Conservation (phyloP, 2,888 invertebrate genomes). For the Siphlonurus alternatus region DNA sequence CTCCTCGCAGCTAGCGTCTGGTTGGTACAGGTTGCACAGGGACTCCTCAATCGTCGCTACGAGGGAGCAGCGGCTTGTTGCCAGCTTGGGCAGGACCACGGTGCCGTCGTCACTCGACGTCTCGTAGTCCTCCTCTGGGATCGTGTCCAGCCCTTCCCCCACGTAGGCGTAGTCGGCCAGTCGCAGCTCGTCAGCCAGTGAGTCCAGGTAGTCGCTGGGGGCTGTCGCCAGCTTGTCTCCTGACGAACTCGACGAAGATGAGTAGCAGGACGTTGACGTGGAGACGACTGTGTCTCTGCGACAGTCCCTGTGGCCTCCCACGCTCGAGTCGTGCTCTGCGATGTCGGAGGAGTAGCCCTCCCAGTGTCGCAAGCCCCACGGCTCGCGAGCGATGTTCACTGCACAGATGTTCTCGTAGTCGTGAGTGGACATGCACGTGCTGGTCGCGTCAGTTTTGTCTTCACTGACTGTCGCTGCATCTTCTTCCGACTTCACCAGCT, state of each 20-base stretch:
- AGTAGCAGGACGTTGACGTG: constrained; percentile 26
- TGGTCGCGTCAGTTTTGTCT: neutral
- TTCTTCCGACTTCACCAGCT: constrained; percentile 2
- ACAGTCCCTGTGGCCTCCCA: constrained; percentile 32
- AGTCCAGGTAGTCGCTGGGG: constrained; percentile 34
- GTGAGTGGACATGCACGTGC: constrained; percentile 32
- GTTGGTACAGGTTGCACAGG: constrained; percentile 31
- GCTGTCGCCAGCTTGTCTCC: constrained; percentile 14
- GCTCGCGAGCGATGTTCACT: constrained; percentile 43
- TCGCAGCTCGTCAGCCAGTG: constrained; percentile 30
- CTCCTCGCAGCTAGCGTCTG: neutral
- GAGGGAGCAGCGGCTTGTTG: constrained; percentile 35
- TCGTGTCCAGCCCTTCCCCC: constrained; percentile 31
- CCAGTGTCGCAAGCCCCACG: constrained; percentile 47
- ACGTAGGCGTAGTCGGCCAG: constrained; percentile 34
- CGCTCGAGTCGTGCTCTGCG: constrained; percentile 42
- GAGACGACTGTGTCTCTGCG: constrained; percentile 31
- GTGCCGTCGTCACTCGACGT: constrained; percentile 21
- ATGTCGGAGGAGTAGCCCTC: constrained; percentile 42
- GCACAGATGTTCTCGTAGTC: constrained; percentile 50
- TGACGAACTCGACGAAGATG: constrained; percentile 19
- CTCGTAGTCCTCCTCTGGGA: constrained; percentile 39
- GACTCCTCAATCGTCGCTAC: constrained; percentile 45
- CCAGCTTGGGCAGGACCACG: constrained; percentile 10
- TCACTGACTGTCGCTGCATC: neutral